Evolutionary conservation across 2,888 invertebrate species (phyloP).

Genomic region (Blomia tropicalis): DNA sequence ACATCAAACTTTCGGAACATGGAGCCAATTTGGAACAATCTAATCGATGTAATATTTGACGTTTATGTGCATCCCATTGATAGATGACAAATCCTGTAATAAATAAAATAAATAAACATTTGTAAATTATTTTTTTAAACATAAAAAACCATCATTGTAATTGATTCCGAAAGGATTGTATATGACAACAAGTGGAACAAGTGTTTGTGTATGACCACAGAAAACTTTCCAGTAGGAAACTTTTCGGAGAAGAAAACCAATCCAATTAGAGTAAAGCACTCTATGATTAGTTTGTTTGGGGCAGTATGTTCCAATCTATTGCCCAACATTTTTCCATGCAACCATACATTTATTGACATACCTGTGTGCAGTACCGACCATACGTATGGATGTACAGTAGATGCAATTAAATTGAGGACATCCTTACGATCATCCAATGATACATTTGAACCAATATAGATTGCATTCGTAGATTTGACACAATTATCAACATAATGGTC

Average conservation of each 20-base stretch:
- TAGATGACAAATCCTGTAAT: slow-evolving; percentile 55
- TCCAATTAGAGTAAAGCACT: no score
- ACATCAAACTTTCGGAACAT: slow-evolving; percentile 75
- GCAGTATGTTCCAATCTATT: no score
- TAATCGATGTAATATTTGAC: slow-evolving; percentile 54
- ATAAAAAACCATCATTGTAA: no score
- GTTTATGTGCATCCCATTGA: slow-evolving; percentile 59
- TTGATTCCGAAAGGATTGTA: no score
- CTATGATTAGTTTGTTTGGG: no score
- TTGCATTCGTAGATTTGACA: background rate
- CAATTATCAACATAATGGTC: slow-evolving; percentile 40
- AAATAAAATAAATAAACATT: background rate
- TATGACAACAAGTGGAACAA: no score
- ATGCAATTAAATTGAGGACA: slow-evolving; percentile 52
- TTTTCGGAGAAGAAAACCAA: no score
- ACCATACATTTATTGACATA: background rate
- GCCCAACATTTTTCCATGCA: no score
- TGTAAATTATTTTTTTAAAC: no score
- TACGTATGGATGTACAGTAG: slow-evolving; percentile 34
- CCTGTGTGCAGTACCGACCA: slow-evolving; percentile 68
- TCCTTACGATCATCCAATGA: slow-evolving; percentile 46
- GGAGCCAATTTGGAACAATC: slow-evolving; percentile 83
- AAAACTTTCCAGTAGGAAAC: no score
- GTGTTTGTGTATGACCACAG: no score
- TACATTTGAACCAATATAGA: background rate